phyloP scores from a whole-genome alignment of 2,888 invertebrate species.

The Acanthosoma haemorrhoidale region DNA sequence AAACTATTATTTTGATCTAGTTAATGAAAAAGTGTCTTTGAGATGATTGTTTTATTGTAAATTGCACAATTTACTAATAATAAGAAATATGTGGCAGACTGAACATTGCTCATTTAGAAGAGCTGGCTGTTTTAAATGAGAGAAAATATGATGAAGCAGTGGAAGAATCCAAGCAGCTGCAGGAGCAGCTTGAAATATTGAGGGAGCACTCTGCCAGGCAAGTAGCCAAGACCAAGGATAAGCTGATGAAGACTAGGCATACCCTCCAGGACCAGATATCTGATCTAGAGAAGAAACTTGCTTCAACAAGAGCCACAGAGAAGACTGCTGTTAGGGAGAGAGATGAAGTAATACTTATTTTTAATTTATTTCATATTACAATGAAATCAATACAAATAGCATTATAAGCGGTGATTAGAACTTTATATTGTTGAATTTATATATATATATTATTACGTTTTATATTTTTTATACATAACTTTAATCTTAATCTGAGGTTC shows the following conservation, averaged over 20 bases:
- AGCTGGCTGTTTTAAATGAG: constrained; percentile 55
- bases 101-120: constrained; percentile 48
- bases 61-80: background rate
- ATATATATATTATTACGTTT: too few relatives aligned
- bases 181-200: constrained; percentile 59
- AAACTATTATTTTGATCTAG: too few relatives aligned
- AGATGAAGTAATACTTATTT: constrained; percentile 51
- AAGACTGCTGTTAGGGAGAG: constrained; percentile 61
- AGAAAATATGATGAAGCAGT: constrained; percentile 60
- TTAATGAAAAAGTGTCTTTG: too few relatives aligned
- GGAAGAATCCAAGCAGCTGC: constrained; percentile 61
- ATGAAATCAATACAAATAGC: too few relatives aligned
- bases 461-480: too few relatives aligned
- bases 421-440: too few relatives aligned
- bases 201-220: constrained; percentile 64
- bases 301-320: constrained; percentile 58
- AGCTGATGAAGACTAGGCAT: constrained; percentile 57
- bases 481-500: too few relatives aligned
- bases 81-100: constrained; percentile 28
- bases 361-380: too few relatives aligned
- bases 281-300: constrained; percentile 62
- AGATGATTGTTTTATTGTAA: too few relatives aligned
- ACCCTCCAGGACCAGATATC: constrained; percentile 62
- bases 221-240: constrained; percentile 59
- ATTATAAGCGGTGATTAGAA: too few relatives aligned